phyloP scores from a whole-genome alignment of 2,797 vertebrate species.

The Spheniscus humboldti region DNA sequence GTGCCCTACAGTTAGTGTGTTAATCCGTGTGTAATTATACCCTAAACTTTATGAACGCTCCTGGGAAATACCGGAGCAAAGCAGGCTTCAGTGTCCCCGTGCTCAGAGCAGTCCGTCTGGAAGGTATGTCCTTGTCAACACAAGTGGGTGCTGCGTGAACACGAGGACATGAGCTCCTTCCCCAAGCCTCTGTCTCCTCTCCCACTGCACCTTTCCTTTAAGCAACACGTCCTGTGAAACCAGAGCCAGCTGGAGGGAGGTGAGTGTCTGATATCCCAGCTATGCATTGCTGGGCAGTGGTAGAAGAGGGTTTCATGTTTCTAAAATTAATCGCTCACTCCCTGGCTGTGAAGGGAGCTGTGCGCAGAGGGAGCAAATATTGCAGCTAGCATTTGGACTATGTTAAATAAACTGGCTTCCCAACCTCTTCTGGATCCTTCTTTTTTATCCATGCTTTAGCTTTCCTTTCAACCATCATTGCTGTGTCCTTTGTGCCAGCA shows the following conservation, averaged over 20 bases:
- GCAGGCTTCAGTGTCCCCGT: rapidly evolving
- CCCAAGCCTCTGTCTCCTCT: background rate
- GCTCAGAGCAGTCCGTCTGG: background rate
- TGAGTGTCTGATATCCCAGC: background rate
- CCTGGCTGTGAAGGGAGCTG: background rate
- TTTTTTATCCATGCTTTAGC: background rate
- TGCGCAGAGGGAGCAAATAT: background rate
- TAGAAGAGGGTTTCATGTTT: background rate
- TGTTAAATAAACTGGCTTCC: background rate
- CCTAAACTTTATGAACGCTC: background rate
- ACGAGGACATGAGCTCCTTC: background rate
- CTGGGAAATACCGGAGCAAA: background rate
- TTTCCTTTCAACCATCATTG: background rate
- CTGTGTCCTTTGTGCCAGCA: background rate
- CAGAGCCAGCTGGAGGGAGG: background rate
- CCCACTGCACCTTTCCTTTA: background rate
- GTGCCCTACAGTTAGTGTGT: background rate
- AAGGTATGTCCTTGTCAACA: background rate
- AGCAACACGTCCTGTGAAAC: background rate
- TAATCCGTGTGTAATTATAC: background rate
- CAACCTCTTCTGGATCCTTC: rapidly evolving
- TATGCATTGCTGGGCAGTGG: background rate
- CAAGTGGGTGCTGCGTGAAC: background rate
- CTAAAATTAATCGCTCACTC: rapidly evolving
- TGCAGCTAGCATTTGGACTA: background rate